These are phyloP conservation scores for Nipponacmea schrenckii DNA, from an alignment of 2,888 invertebrate species.

Conservation along the genomic window DNA sequence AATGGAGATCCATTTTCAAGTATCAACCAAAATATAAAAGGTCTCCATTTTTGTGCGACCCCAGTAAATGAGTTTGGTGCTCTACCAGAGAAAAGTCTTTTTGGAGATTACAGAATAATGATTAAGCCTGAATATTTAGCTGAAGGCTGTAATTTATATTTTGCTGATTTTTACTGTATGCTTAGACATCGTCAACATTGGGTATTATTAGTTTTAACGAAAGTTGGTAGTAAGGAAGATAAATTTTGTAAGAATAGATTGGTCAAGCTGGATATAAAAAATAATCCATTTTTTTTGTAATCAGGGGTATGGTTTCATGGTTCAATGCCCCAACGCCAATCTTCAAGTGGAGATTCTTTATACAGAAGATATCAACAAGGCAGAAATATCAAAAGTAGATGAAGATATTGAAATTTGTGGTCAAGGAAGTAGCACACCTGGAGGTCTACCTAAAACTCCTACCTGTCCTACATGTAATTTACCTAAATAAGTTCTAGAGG, in stretches of 20 bases:
- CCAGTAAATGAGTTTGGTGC: not conserved
- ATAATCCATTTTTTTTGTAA: not conserved
- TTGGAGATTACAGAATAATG: slow-evolving; percentile 6
- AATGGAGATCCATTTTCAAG: not conserved
- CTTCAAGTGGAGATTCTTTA: slow-evolving; percentile 6
- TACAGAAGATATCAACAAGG: slow-evolving; percentile 5
- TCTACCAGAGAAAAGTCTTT: not conserved
- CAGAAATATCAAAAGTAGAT: too few relatives aligned
- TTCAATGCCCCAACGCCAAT: not conserved
- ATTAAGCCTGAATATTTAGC: not conserved
- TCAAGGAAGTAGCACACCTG: not conserved
- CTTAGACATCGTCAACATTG: not conserved
- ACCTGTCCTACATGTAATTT: not conserved
- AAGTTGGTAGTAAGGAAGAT: not conserved
- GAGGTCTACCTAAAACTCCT: not conserved
- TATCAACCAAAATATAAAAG: not conserved
- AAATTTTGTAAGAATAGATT: slow-evolving; percentile 1
- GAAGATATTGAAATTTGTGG: too few relatives aligned
- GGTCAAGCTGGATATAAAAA: not conserved
- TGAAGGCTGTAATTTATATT: slow-evolving; percentile 5
- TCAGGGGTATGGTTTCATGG: not conserved
- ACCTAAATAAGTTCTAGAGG: too few relatives aligned
- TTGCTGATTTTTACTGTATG: slow-evolving; percentile 13
- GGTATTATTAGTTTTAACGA: slow-evolving; percentile 3
- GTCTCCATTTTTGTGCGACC: slow-evolving; percentile 6